Evolutionary conservation across 1,140 invertebrate species (phyloP).

Genomic region (Solenopsis invicta): DNA sequence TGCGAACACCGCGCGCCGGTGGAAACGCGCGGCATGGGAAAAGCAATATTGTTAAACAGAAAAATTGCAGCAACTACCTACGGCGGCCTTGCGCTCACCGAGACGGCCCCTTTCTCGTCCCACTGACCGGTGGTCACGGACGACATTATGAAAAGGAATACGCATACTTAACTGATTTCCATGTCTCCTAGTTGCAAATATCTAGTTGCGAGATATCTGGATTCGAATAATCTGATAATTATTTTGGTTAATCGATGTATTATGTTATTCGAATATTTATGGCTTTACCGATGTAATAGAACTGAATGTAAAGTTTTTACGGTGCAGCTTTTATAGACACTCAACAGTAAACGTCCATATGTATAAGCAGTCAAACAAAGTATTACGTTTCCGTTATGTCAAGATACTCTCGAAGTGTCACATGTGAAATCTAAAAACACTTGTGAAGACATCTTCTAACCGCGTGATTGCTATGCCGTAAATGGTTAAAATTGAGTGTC

Average conservation of each 20-base stretch:
- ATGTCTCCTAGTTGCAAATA: not conserved
- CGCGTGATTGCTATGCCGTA: not conserved
- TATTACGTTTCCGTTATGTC: not conserved
- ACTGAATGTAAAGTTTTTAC: not conserved
- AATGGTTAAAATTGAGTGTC: slow-evolving; percentile 9
- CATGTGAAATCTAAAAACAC: not conserved
- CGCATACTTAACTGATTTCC: not conserved
- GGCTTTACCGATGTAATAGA: not conserved
- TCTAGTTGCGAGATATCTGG: not conserved
- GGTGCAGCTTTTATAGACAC: not conserved
- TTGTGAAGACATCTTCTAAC: not conserved
- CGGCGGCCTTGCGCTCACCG: slow-evolving; percentile 53
- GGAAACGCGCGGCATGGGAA: slow-evolving; percentile 17
- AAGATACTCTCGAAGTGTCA: not conserved
- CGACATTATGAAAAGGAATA: slow-evolving; percentile 35
- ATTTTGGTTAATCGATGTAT: not conserved
- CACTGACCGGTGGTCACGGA: slow-evolving; percentile 37
- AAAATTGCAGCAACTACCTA: slow-evolving; percentile 33
- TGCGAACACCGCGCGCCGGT: slow-evolving; percentile 26
- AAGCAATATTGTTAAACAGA: slow-evolving; percentile 18
- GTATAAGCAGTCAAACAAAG: not conserved
- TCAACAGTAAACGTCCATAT: not conserved
- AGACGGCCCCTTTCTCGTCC: slow-evolving; percentile 63
- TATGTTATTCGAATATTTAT: not conserved
- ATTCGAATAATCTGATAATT: not conserved